A percentile compares a stretch with the other conserved stretches of the same genome.
Evolutionary conservation across 2,113 vertebrate genomes (phyloP).

Genomic region (Sapajus apella): DNA sequence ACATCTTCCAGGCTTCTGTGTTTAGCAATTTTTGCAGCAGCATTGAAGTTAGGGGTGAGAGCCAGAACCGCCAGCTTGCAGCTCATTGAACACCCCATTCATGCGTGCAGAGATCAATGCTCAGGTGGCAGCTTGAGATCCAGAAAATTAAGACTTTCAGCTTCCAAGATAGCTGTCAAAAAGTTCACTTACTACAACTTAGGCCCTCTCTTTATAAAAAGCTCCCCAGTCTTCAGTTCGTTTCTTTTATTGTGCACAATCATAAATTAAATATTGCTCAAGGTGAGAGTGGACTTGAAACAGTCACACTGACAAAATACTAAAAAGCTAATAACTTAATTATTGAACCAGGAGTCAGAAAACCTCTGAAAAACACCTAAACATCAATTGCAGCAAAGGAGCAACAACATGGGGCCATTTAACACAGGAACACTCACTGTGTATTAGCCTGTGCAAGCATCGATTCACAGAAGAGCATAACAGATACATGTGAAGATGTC

Average conservation of each 20-base stretch:
- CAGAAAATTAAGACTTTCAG: background rate
- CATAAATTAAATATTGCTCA: background rate
- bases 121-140: background rate
- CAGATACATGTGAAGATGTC: background rate
- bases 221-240: background rate
- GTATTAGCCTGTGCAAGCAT: accelerated
- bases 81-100: background rate
- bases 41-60: background rate
- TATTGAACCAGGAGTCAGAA: background rate
- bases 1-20: background rate
- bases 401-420: accelerated
- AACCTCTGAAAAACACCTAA: background rate
- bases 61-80: background rate
- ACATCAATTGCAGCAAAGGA: background rate
- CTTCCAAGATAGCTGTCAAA: background rate
- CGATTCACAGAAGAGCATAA: background rate
- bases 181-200: background rate
- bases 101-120: too few relatives aligned
- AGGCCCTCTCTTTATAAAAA: background rate
- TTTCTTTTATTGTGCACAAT: background rate
- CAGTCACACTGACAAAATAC: background rate
- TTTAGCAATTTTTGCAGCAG: background rate
- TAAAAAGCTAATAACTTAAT: background rate
- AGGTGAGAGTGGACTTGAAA: background rate
- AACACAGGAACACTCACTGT: background rate